Percentiles rank a stretch among this genome's conserved stretches.
These are phyloP conservation scores for Cotesia typhae DNA, from an alignment of 1,140 invertebrate species.

Conservation along the genomic window DNA sequence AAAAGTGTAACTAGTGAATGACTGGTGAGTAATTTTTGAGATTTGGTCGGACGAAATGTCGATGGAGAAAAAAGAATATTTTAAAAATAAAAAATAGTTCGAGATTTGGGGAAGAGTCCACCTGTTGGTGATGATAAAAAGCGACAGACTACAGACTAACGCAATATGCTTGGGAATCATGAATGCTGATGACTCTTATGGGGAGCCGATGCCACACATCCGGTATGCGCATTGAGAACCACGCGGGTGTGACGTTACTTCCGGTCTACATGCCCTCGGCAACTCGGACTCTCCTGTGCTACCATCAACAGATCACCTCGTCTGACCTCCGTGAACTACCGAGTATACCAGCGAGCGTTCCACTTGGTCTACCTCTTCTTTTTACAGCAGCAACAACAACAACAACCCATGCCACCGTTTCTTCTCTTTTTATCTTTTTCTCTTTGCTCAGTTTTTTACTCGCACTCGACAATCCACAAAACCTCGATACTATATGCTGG, in stretches of 20 bases:
- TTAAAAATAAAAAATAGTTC: neutral
- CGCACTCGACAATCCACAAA: neutral
- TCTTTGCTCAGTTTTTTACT: constrained; percentile 8
- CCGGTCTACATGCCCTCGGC: constrained; percentile 64
- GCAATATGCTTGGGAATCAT: constrained; percentile 32
- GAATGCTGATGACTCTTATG: constrained; percentile 59
- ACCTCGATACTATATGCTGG: neutral
- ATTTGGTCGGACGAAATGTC: neutral
- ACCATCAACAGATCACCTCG: constrained; percentile 48
- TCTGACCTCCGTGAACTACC: constrained; percentile 56
- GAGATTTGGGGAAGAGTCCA: constrained; percentile 17
- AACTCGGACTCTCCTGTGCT: constrained; percentile 27
- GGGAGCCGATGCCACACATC: constrained; percentile 67
- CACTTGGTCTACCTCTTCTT: constrained; percentile 43
- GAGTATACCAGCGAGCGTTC: constrained; percentile 38
- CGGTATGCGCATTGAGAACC: constrained; percentile 68
- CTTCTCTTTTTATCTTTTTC: constrained; percentile 11
- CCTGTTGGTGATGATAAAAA: constrained; percentile 24
- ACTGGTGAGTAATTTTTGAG: neutral
- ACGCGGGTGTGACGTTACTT: constrained; percentile 67
- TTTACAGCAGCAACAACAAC: neutral
- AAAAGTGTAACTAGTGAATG: neutral
- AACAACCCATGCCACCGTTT: neutral
- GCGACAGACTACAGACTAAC: constrained; percentile 20
- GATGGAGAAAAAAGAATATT: neutral